Conservation (phyloP, 2,113 vertebrate species). For the Felis chaus region DNA sequence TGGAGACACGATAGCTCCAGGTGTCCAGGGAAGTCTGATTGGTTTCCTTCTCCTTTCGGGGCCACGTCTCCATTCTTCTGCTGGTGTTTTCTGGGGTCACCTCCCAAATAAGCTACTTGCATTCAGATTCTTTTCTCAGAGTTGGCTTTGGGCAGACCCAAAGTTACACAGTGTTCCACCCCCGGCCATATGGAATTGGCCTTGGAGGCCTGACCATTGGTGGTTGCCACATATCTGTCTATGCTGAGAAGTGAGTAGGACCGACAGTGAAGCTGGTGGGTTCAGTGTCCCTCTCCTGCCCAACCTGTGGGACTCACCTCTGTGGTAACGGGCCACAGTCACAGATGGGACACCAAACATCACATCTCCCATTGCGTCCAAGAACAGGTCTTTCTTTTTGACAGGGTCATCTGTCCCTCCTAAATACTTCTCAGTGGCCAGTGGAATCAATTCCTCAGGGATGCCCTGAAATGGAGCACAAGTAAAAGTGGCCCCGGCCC, state of each 20-base stretch:
- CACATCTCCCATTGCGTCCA: conserved; percentile 49
- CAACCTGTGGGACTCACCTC: conserved; percentile 54
- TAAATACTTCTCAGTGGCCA: conserved; percentile 60
- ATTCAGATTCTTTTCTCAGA: neutral
- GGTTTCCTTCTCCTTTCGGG: neutral
- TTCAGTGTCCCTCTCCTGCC: fast-evolving
- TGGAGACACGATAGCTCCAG: neutral
- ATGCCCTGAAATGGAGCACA: conserved; percentile 45
- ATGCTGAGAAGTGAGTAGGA: neutral
- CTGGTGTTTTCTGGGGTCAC: neutral
- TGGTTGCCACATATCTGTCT: fast-evolving
- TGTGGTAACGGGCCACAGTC: neutral
- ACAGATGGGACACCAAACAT: neutral
- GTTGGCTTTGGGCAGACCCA: neutral
- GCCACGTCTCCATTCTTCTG: too few species aligned
- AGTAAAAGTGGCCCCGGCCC: neutral
- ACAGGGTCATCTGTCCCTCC: conserved; percentile 41
- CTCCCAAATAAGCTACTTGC: neutral
- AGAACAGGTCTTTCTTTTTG: conserved; percentile 61
- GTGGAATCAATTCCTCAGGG: neutral
- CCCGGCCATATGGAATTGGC: too few species aligned
- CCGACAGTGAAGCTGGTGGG: fast-evolving
- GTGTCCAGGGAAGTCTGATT: fast-evolving
- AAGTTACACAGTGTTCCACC: fast-evolving
- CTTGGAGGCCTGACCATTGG: neutral